These are phyloP conservation scores for Chascanopsetta lugubris DNA, from an alignment of 2,113 vertebrate genomes.

Conservation along the genomic window DNA sequence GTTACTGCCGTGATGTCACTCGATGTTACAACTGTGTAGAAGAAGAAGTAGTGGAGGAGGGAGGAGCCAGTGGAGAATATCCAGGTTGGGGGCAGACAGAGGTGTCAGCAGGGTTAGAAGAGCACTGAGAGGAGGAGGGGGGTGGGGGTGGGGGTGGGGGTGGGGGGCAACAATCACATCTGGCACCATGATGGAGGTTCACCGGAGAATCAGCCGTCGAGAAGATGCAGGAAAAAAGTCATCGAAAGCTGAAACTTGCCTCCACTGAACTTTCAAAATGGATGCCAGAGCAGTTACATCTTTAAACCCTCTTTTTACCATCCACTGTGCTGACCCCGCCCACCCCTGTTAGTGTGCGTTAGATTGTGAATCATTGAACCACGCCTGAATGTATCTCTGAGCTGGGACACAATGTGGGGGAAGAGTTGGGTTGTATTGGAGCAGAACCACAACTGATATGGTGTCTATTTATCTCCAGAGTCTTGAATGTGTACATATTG, in stretches of 20 bases:
- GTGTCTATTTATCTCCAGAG: constrained; percentile 71
- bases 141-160: constrained; percentile 6
- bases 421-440: constrained; percentile 45
- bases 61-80: constrained; percentile 12
- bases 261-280: not conserved
- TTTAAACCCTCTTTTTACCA: not conserved
- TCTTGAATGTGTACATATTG: constrained; percentile 62
- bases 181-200: constrained; percentile 40
- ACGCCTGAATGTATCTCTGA: constrained; percentile 89
- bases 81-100: not conserved
- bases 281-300: not conserved
- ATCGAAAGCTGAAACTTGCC: not conserved
- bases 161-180: constrained; percentile 27
- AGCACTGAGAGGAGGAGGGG: constrained; percentile 12
- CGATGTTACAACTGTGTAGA: constrained; percentile 38
- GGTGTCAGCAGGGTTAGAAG: not conserved
- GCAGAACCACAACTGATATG: constrained; percentile 36
- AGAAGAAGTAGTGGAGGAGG: constrained; percentile 11
- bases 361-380: constrained; percentile 84
- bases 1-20: constrained; percentile 55
- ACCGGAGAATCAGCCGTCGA: constrained; percentile 18
- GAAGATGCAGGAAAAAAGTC: constrained; percentile 11
- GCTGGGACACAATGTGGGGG: constrained; percentile 35
- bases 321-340: constrained; percentile 31
- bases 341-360: constrained; percentile 47